Evolutionary conservation across 1,140 invertebrate genomes (phyloP), one percentile per base, ranked within the genome.

Genomic region (Lepidurus arcticus): DNA sequence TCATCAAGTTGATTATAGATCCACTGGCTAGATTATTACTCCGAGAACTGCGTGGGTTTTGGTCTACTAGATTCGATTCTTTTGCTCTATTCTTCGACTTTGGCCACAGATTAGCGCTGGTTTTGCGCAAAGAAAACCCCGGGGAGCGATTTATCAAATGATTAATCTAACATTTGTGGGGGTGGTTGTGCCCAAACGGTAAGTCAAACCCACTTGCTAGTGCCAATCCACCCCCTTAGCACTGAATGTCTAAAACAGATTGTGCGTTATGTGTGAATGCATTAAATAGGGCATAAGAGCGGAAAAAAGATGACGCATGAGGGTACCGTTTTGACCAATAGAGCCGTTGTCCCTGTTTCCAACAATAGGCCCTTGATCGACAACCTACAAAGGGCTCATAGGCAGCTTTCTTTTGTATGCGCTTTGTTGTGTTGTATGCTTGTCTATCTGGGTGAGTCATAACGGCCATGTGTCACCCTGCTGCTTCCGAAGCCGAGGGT

Each of bases 381-480:
- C 53, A 65, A 65, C 53, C 53, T 65, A n/a, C 9, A 13, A 65
- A 65, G 53, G 21, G 53, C 53, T 13, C 21, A 65, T 21, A 21
- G 16, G 13, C 13, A 65, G 53, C 13, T 65, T 21, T 65, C 53
- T 65, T 65, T 65, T 65, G 53, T 65, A 21, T 21, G 53, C 53
- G 8, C 21, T 65, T 65, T 65, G 53, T 65, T 65, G 53, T 65
- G 53, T 65, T 65, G 16, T 13, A 65, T 21, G 16, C 16, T 21
- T 65, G 53, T 65, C 21, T 65, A 21, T 65, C 53, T 65, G 16
- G 53, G 53, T 65, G 53, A 65, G 53, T 65, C 53, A 65, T 65
- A 65, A 21, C 53, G 16, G 21, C 53, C 53, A 65, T 65, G 53
- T 65, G 53, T 65, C 53, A 65, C 53, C 53, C 53, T 65, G 13